A percentile compares a stretch with the other conserved stretches of the same genome.
phyloP scores from a whole-genome alignment of 2,113 vertebrate genomes.

The Prionailurus bengalensis region DNA sequence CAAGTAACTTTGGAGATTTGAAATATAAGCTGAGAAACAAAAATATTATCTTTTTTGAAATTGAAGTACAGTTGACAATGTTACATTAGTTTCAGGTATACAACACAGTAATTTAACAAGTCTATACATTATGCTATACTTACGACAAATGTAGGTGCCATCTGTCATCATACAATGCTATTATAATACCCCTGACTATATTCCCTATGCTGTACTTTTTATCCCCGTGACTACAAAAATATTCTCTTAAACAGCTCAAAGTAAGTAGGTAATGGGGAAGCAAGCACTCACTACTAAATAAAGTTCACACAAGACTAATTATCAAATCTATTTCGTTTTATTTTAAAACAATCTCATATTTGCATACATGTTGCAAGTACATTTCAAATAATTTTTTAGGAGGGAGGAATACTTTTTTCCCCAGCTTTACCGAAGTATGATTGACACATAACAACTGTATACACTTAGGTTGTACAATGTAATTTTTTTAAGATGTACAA shows the following conservation, averaged over 20 bases:
- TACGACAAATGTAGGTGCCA: background rate
- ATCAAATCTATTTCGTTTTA: background rate
- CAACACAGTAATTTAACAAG: background rate
- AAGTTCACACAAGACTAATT: background rate
- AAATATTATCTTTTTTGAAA: background rate
- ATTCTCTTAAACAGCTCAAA: background rate
- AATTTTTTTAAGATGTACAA: background rate
- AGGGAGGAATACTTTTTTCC: background rate
- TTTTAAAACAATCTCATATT: conserved; percentile 7
- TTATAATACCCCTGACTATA: background rate
- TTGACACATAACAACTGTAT: background rate
- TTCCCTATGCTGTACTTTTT: background rate
- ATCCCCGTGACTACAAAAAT: background rate
- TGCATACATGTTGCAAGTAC: background rate
- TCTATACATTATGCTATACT: background rate
- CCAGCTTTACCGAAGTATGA: background rate
- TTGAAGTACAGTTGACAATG: background rate
- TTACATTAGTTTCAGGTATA: background rate
- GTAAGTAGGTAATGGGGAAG: background rate
- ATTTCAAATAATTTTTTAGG: background rate
- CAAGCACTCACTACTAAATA: background rate
- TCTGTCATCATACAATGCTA: background rate
- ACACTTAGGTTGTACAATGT: background rate
- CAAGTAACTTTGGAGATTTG: background rate
- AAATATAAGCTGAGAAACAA: background rate